Conservation (phyloP, 2,113 vertebrate genomes). For the Stegostoma tigrinum region DNA sequence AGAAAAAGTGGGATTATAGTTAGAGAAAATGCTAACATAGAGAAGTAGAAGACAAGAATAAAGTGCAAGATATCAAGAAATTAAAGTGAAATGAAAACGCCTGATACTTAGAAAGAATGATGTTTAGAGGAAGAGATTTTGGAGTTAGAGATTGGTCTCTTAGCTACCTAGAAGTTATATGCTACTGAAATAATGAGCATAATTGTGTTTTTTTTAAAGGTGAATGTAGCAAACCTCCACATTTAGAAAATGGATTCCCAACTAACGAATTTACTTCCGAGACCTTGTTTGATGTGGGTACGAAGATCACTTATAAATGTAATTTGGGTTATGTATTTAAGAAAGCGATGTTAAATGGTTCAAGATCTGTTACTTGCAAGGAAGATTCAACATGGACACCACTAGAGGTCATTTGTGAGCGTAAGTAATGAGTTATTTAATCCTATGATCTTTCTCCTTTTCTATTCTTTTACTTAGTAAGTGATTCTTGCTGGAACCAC, state of each 20-base stretch:
- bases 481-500: not conserved
- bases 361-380: not conserved
- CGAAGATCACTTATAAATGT: not conserved
- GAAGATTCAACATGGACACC: slow-evolving; percentile 13
- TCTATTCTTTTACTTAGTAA: not conserved
- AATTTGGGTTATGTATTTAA: not conserved
- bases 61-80: not conserved
- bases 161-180: not conserved
- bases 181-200: not conserved
- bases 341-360: not conserved
- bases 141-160: not conserved
- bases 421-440: not conserved
- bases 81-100: not conserved
- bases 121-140: not conserved
- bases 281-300: not conserved
- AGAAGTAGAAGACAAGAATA: not conserved
- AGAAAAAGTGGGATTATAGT: not conserved
- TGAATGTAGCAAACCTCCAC: not conserved
- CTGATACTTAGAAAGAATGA: not conserved
- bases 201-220: not conserved
- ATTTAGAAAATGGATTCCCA: not conserved
- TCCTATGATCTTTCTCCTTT: not conserved
- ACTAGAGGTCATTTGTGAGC: not conserved
- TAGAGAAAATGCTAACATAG: not conserved
- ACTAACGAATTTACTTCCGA: not conserved